Evolutionary conservation across 1,140 invertebrate species (phyloP).

Genomic region (Drosophila tani): DNA sequence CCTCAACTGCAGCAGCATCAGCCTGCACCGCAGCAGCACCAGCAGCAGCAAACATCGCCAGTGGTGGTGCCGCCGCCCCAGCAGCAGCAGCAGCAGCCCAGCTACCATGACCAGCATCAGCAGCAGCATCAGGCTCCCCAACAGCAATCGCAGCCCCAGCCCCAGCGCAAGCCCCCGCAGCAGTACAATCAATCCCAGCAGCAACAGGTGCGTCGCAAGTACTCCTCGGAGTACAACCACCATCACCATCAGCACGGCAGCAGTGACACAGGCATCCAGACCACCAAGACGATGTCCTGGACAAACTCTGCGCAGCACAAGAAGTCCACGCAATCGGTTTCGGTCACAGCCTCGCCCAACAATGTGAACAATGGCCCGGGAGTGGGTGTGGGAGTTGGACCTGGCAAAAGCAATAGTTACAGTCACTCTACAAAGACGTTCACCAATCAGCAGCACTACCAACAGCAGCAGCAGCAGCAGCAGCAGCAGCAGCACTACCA

Average conservation of each 20-base stretch:
- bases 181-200: conserved; percentile 63
- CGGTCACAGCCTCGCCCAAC: conserved; percentile 80
- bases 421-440: conserved; percentile 41
- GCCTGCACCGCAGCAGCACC: conserved; percentile 35
- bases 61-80: conserved; percentile 29
- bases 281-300: conserved; percentile 82
- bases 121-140: conserved; percentile 36
- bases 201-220: conserved; percentile 74
- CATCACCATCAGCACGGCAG: conserved; percentile 65
- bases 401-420: conserved; percentile 62
- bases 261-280: conserved; percentile 75
- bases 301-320: conserved; percentile 81
- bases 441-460: conserved; percentile 63
- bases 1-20: conserved; percentile 54
- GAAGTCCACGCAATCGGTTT: conserved; percentile 80
- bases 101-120: conserved; percentile 50
- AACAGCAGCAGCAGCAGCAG: conserved; percentile 65
- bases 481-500: conserved; percentile 45
- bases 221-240: conserved; percentile 72
- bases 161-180: conserved; percentile 53
- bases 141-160: conserved; percentile 53
- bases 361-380: conserved; percentile 64
- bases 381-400: conserved; percentile 43
- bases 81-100: conserved; percentile 33
- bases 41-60: conserved; percentile 57